Conservation (phyloP, 2,797 vertebrate genomes). For the Enteromius argenteus region DNA sequence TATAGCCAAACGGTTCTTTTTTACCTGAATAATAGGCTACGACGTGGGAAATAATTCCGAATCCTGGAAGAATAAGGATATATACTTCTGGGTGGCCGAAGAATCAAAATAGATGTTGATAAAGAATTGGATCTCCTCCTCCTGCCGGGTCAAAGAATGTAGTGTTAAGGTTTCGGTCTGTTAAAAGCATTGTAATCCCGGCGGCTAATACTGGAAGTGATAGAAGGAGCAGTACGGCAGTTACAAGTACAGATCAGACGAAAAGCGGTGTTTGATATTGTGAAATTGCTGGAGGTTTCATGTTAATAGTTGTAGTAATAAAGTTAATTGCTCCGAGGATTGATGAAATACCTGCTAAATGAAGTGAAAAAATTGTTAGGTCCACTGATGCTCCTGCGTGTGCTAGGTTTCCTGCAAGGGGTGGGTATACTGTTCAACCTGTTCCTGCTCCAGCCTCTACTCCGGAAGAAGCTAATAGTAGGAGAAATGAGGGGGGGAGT, state of each 20-base stretch:
- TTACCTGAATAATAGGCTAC: conserved; percentile 58
- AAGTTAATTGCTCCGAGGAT: conserved; percentile 67
- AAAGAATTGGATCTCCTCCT: not conserved
- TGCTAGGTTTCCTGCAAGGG: conserved; percentile 35
- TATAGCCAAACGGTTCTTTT: conserved; percentile 68
- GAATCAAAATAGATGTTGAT: conserved; percentile 61
- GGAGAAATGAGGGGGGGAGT: conserved; percentile 22
- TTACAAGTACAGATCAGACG: conserved; percentile 44
- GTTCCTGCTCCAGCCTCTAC: conserved; percentile 63
- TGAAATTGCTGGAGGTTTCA: conserved; percentile 57
- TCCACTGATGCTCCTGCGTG: conserved; percentile 65
- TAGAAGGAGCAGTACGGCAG: not conserved
- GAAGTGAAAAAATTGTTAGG: conserved; percentile 64
- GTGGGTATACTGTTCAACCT: conserved; percentile 65
- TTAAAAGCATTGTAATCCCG: conserved; percentile 39
- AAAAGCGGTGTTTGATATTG: conserved; percentile 67
- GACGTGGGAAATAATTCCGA: conserved; percentile 51
- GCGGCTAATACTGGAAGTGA: conserved; percentile 43
- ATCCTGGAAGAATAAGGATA: not conserved
- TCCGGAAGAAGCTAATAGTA: not conserved
- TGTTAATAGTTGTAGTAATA: conserved; percentile 67
- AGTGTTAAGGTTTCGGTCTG: conserved; percentile 42
- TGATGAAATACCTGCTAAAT: conserved; percentile 47
- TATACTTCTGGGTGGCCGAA: conserved; percentile 61
- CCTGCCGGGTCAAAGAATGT: conserved; percentile 60